Percentiles rank a stretch among this genome's conserved stretches.
phyloP scores from a whole-genome alignment of 1,140 invertebrate species.

The Schmidtea mediterranea region DNA sequence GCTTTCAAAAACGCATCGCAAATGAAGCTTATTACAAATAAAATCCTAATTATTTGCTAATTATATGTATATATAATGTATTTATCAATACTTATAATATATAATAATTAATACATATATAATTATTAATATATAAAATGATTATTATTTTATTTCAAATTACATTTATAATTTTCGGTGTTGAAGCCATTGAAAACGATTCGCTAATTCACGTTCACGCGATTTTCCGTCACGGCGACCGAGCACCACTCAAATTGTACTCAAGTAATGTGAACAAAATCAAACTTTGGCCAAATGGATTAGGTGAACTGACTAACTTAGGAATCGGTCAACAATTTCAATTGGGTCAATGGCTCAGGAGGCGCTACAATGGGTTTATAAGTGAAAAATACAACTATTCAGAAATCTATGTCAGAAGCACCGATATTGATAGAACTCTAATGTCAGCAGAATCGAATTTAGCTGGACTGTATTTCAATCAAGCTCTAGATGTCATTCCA shows the following conservation, averaged over 20 bases:
- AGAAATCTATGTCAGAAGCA: slow-evolving; percentile 42
- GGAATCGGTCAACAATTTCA: slow-evolving; percentile 47
- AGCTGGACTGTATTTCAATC: slow-evolving; percentile 51
- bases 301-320: slow-evolving; percentile 28
- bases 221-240: slow-evolving; percentile 43
- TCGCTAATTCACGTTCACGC: neutral
- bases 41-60: too few relatives aligned
- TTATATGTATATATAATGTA: too few relatives aligned
- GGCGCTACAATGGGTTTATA: slow-evolving; percentile 36
- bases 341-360: slow-evolving; percentile 41
- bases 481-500: slow-evolving; percentile 40
- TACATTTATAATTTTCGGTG: too few relatives aligned
- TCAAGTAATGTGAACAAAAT: slow-evolving; percentile 33
- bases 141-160: too few relatives aligned
- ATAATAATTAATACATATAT: too few relatives aligned
- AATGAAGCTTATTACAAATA: too few relatives aligned
- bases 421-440: slow-evolving; percentile 48
- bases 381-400: slow-evolving; percentile 2
- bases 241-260: slow-evolving; percentile 39
- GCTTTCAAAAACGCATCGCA: too few relatives aligned
- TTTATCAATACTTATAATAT: too few relatives aligned
- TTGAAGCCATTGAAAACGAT: too few relatives aligned
- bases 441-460: slow-evolving; percentile 55
- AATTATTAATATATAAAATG: too few relatives aligned
- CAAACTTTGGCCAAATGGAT: slow-evolving; percentile 41